phyloP scores from a whole-genome alignment of 2,113 vertebrate species.

The Sus scrofa region T2T-Sscrofa CM000818.6:15975501-15976000 shows the following conservation, averaged over 20 bases:
- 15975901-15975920: too few species aligned
- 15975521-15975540: not conserved
- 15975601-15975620: not conserved
- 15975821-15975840: conserved; percentile 46
- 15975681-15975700: conserved; percentile 7
- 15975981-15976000: too few species aligned
- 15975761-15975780: conserved; percentile 9
- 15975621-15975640: conserved; percentile 21
- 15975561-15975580: not conserved
- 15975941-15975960: too few species aligned
- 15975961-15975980: too few species aligned
- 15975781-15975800: not conserved
- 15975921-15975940: too few species aligned
- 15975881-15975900: too few species aligned
- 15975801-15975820: conserved; percentile 36
- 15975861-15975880: too few species aligned
- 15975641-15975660: not conserved
- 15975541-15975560: not conserved
- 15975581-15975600: not conserved
- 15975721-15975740: conserved; percentile 36
- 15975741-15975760: conserved; percentile 14
- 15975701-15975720: not conserved
- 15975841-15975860: not conserved
- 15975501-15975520: not conserved
- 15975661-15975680: not conserved